These are phyloP conservation scores for Macropis europaea DNA, from an alignment of 2,888 invertebrate species.

Conservation along the genomic window DNA sequence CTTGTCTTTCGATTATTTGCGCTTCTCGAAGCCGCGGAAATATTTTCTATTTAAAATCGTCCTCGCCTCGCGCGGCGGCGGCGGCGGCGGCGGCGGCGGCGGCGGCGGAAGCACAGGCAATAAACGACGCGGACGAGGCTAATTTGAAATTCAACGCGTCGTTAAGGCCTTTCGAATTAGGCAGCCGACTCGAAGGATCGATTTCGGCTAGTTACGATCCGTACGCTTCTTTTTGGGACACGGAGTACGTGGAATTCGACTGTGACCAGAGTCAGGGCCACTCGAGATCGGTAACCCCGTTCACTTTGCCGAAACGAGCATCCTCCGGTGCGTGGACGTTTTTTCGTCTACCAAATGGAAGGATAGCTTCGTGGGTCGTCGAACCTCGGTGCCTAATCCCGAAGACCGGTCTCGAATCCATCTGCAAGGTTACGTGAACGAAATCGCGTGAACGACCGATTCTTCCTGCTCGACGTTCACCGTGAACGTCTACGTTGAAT, in stretches of 20 bases:
- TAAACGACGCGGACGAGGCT: too few species aligned
- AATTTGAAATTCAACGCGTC: too few species aligned
- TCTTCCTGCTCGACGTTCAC: constrained; percentile 17
- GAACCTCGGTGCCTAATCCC: constrained; percentile 56
- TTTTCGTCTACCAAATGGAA: constrained; percentile 12
- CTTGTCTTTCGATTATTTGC: too few species aligned
- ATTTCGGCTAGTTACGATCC: too few species aligned
- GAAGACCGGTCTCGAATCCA: constrained; percentile 55
- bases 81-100: too few species aligned
- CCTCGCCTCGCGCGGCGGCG: too few species aligned
- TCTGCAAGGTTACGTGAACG: constrained; percentile 56
- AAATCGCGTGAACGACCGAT: constrained; percentile 36
- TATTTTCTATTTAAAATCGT: too few species aligned
- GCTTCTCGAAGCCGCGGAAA: too few species aligned
- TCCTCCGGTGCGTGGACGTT: background rate
- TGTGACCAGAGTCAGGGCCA: constrained; percentile 56
- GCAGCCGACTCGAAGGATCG: too few species aligned
- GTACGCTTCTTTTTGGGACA: constrained; percentile 36
- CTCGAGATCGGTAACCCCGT: constrained; percentile 57
- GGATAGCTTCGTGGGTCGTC: constrained; percentile 43
- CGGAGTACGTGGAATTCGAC: constrained; percentile 39
- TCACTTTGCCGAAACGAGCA: constrained; percentile 44
- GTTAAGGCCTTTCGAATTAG: too few species aligned
- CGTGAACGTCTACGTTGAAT: background rate
- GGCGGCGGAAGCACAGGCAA: too few species aligned